Evolutionary conservation across 2,113 vertebrate genomes (phyloP).

Genomic region (Rhipidura dahli): DNA sequence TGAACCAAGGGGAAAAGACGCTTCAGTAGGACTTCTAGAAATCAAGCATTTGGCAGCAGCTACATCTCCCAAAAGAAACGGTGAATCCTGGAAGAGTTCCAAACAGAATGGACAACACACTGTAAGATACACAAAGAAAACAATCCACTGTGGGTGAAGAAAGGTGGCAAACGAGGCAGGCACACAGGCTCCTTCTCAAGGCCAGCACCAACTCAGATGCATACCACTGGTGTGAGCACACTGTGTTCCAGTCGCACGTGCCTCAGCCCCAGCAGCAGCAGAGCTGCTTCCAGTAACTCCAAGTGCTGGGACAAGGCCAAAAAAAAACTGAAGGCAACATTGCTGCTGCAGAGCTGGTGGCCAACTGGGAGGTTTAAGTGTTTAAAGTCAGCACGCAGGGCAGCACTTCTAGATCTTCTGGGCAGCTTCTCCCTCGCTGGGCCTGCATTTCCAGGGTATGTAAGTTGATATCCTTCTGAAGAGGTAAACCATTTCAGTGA

Average conservation of each 20-base stretch:
- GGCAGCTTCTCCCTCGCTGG: background rate
- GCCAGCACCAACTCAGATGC: background rate
- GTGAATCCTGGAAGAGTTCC: background rate
- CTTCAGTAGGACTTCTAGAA: background rate
- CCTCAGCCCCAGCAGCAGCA: background rate
- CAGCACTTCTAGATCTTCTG: background rate
- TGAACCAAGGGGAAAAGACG: background rate
- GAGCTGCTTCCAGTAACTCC: background rate
- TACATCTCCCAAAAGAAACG: background rate
- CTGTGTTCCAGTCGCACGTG: accelerated
- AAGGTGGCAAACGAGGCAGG: background rate
- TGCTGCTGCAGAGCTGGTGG: background rate
- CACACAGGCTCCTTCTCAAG: background rate
- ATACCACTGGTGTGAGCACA: background rate
- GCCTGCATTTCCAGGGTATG: background rate
- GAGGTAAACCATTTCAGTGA: background rate
- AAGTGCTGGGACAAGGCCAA: background rate
- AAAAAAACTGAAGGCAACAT: background rate
- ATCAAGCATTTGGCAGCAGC: background rate
- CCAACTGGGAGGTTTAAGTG: background rate
- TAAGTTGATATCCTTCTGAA: background rate
- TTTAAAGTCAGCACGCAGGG: background rate
- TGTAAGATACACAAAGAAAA: background rate
- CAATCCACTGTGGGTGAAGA: accelerated
- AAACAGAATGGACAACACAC: background rate